These are phyloP conservation scores for Kryptolebias marmoratus DNA, from an alignment of 2,113 vertebrate species.

Conservation along the genomic window DNA sequence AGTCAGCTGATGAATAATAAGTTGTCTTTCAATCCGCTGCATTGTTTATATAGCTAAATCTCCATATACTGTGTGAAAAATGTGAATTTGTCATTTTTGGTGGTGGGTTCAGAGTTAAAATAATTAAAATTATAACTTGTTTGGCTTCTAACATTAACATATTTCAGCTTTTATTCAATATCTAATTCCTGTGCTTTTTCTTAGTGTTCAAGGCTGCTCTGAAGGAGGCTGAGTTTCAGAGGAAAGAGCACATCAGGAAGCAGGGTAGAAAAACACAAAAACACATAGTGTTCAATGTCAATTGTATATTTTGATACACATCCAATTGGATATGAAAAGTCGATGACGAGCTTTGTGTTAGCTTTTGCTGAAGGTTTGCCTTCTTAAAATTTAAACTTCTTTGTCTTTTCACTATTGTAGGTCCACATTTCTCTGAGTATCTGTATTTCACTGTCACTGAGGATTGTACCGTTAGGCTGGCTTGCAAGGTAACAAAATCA, in stretches of 20 bases:
- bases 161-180: neutral
- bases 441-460: constrained; percentile 89
- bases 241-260: constrained; percentile 93
- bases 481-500: constrained; percentile 86
- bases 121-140: no score
- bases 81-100: no score
- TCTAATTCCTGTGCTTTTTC: neutral
- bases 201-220: constrained; percentile 88
- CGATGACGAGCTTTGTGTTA: neutral
- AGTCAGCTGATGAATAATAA: neutral
- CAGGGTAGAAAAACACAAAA: constrained; percentile 83
- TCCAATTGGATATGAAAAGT: neutral
- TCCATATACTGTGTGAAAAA: no score
- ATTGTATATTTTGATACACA: neutral
- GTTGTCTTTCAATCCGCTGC: neutral
- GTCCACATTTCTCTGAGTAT: constrained; percentile 92
- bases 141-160: neutral
- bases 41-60: neutral
- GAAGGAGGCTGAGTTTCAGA: constrained; percentile 91
- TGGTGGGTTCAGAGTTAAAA: no score
- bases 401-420: constrained; percentile 65
- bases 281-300: no score
- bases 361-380: neutral
- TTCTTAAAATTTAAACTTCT: neutral
- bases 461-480: constrained; percentile 89